Evolutionary conservation across 2,888 invertebrate species (phyloP).

Genomic region (Heliconius sara): DNA sequence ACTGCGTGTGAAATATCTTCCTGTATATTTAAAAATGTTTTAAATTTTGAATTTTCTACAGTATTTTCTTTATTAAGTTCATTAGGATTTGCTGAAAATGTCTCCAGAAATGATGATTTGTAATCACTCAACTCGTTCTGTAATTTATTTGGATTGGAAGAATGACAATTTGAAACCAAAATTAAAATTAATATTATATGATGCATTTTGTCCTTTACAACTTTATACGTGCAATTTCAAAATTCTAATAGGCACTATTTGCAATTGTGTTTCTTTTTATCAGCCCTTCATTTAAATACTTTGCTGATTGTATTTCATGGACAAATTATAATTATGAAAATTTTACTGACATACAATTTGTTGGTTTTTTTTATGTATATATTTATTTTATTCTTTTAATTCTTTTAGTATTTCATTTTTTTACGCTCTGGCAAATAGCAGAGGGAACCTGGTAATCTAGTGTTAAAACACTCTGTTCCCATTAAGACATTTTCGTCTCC

Average conservation of each 20-base stretch:
- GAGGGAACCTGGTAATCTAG: too few relatives aligned
- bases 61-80: not conserved
- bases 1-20: not conserved
- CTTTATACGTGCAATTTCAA: not conserved
- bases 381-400: not conserved
- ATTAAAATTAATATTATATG: not conserved
- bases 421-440: too few relatives aligned
- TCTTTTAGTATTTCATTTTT: too few relatives aligned
- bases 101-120: not conserved
- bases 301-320: not conserved
- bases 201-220: not conserved
- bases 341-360: not conserved
- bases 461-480: too few relatives aligned
- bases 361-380: too few relatives aligned
- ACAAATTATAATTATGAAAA: not conserved
- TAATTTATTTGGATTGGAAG: not conserved
- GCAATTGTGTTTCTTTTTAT: not conserved
- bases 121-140: not conserved
- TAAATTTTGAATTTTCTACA: not conserved
- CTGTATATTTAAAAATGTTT: not conserved
- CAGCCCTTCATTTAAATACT: not conserved
- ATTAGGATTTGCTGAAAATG: not conserved
- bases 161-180: not conserved
- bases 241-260: not conserved
- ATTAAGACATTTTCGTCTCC: too few relatives aligned